These are phyloP conservation scores for Adela reaumurella DNA, from an alignment of 2,888 invertebrate species.

Conservation along the genomic window DNA sequence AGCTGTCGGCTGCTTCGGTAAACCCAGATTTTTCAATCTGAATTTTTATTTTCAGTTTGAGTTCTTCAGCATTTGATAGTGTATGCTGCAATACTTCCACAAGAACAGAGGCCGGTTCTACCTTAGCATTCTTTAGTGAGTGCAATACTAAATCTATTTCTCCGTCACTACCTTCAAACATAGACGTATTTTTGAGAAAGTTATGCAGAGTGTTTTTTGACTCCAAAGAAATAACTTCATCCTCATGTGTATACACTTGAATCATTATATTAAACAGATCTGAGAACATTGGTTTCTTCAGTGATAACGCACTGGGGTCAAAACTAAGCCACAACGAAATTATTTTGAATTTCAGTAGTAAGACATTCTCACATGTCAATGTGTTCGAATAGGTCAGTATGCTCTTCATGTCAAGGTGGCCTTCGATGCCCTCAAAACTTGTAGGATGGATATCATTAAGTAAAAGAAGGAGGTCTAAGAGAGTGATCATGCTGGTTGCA, in stretches of 20 bases:
- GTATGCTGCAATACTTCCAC: slow-evolving; percentile 36
- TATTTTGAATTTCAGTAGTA: slow-evolving; percentile 42
- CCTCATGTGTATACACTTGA: slow-evolving; percentile 45
- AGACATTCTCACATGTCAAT: slow-evolving; percentile 22
- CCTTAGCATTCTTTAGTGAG: slow-evolving; percentile 31
- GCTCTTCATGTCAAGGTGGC: slow-evolving; percentile 37
- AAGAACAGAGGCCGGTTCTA: slow-evolving; percentile 28
- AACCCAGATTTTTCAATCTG: slow-evolving; percentile 37
- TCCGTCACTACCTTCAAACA: slow-evolving; percentile 61
- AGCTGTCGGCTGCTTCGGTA: slow-evolving; percentile 26
- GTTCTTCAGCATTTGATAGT: slow-evolving; percentile 26
- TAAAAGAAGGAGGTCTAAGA: slow-evolving; percentile 35
- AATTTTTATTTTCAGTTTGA: slow-evolving; percentile 29
- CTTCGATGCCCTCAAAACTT: slow-evolving; percentile 44
- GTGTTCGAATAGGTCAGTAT: slow-evolving; percentile 32
- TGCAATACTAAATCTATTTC: slow-evolving; percentile 70
- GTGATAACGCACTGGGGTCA: slow-evolving; percentile 49
- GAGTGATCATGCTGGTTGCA: slow-evolving; percentile 29
- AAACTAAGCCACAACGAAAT: slow-evolving; percentile 41
- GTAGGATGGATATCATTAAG: slow-evolving; percentile 41
- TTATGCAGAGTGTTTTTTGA: slow-evolving; percentile 51
- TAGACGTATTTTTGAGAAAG: slow-evolving; percentile 59
- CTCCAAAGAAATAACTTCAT: slow-evolving; percentile 38
- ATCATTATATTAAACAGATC: slow-evolving; percentile 54
- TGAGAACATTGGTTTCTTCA: slow-evolving; percentile 49